Evolutionary conservation across 2,797 vertebrate genomes (phyloP), one percentile per base, ranked within the genome.

Genomic region (Galago senegalensis): DNA sequence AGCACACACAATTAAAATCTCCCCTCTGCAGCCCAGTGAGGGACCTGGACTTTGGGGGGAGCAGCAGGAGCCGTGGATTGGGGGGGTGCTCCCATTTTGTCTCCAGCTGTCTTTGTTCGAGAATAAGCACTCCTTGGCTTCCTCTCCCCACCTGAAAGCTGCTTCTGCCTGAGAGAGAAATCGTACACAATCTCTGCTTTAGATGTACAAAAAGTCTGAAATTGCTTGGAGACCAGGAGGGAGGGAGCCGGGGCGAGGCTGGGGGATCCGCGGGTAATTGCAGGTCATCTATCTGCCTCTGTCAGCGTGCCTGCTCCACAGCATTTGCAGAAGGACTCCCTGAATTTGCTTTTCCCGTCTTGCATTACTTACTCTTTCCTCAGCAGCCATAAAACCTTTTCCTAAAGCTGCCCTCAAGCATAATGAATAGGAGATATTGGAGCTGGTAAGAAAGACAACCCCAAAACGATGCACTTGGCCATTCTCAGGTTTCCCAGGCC

Each of bases 131-230:
- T 21, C 90, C 49, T 16, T 16, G 37, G 89, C 95, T 34, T 73
- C 94, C 94, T 93, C 94, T 89, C 94, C 83, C n/a, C 37, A 89
- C 94, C 95, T 88, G 96, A 95, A 93, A 95, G 95, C 89, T 12
- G 40, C 95, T 88, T 96, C 97, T 97, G 96, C 94, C 0, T 0
- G 69, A 3, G 87, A 92, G 81, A 95, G 93, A 89, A 96, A 97
- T 97, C 29, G 27, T 91, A 79, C 70, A 88, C 97, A 92, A 63
- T 96, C 96, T 94, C 89, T 75, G 96, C 94, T 94, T 95, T 70
- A 94, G 97, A 94, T 94, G 95, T 93, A 97, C 96, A 96, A 85
- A 96, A 97, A 97, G 90, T 96, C 96, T 95, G 97, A 95, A 94
- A 97, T 96, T 97, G 96, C 98, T 96, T 96, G 94, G 96, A 94